Evolutionary conservation across 2,888 invertebrate species (phyloP), one percentile per base, ranked within the genome.

Genomic region (Petrophora chlorosata): DNA sequence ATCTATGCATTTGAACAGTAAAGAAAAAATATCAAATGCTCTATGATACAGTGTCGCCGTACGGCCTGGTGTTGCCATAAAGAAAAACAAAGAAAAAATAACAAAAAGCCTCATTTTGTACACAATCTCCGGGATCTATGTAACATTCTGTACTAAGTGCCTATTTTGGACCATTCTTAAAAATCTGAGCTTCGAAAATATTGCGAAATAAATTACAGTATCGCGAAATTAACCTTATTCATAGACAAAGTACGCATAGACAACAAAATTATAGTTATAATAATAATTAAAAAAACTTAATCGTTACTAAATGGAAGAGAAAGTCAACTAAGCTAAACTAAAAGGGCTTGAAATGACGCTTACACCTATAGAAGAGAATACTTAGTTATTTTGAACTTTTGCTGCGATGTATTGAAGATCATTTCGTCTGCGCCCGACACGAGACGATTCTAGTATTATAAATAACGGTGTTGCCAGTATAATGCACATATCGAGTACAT

Each of bases 271-370:
- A 73, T 70, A 73, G 72, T 70, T 73, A 73, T 76, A 76, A 74
- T 79, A 73, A 77, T 76, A 63, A 75, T 13, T 34, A 74, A 78
- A 79, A 76, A 83, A 84, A 87, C 85, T 84, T 85, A 87, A 81
- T 73, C 73, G 74, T 73, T 74, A 77, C 72, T 86, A 81, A 82
- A 80, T 89, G 89, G 89, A 89, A 90, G 89, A 87, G 73, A 75
- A 79, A 78, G 76, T 80, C 81, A 86, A 85, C 82, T 88, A 83
- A 88, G 67, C 79, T 86, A 85, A 79, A 76, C 70, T 77, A 78
- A 79, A 77, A 70, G 68, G 66, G 26, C 53, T 51, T 75, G 63
- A 66, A 76, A 53, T 51, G 68, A 47, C 16, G 43, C 79, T 75
- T 78, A 80, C 7, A 58, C 63, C 70, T 75, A 75, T 53, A 54